A percentile compares a stretch with the other conserved stretches of the same genome.
Evolutionary conservation across 2,797 vertebrate genomes (phyloP).

Genomic region (Bufotes viridis): DNA sequence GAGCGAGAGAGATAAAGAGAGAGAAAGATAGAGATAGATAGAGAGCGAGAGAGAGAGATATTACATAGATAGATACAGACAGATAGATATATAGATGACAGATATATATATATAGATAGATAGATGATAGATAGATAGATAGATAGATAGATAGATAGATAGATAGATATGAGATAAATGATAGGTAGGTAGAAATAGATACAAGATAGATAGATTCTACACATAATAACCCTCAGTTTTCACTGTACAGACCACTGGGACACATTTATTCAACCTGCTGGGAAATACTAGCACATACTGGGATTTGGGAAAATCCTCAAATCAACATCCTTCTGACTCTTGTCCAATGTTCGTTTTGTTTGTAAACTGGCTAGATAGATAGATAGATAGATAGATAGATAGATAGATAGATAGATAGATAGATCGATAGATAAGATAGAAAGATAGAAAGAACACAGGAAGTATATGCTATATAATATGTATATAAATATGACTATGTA

Average conservation of each 20-base stretch:
- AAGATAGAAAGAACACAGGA: too few species aligned
- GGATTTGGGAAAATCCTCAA: too few species aligned
- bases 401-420: slow-evolving; percentile 22
- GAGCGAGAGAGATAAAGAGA: neutral
- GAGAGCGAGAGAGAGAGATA: neutral
- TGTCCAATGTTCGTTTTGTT: too few species aligned
- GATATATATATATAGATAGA: neutral
- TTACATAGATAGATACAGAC: neutral
- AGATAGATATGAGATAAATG: neutral
- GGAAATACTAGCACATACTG: too few species aligned
- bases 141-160: slow-evolving; percentile 4
- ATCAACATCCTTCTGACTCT: too few species aligned
- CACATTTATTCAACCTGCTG: too few species aligned
- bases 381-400: slow-evolving; percentile 7
- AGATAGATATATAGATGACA: neutral
- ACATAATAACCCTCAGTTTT: too few species aligned
- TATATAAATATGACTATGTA: too few species aligned
- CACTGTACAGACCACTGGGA: too few species aligned
- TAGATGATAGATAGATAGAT: neutral
- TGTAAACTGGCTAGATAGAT: neutral
- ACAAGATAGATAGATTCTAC: neutral
- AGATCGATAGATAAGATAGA: neutral
- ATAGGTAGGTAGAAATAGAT: neutral
- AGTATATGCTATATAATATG: too few species aligned
- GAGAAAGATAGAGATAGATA: neutral